These are phyloP conservation scores for Misgurnus anguillicaudatus DNA, from an alignment of 2,113 vertebrate species.

Conservation along the genomic window DNA sequence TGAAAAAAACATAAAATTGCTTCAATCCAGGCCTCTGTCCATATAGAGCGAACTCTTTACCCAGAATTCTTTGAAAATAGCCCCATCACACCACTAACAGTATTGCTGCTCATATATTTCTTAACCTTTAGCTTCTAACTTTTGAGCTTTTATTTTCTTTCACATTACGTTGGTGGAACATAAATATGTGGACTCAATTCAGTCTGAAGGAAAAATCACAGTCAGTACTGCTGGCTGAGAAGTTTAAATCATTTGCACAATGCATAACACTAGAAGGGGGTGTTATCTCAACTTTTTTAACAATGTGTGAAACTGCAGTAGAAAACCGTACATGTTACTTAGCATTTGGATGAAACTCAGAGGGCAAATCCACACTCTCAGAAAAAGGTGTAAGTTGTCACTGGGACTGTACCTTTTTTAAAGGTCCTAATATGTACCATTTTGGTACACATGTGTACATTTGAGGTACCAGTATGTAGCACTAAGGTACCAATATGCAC, in stretches of 20 bases:
- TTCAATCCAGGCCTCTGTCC: constrained; percentile 7
- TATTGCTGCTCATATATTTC: constrained; percentile 37
- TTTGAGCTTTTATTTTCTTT: constrained; percentile 26
- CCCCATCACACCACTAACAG: not conserved
- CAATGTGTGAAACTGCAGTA: not conserved
- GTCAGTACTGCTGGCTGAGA: not conserved
- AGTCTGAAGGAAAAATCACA: not conserved
- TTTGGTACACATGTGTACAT: too few relatives aligned
- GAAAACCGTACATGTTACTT: too few relatives aligned
- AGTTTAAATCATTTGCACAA: constrained; percentile 6
- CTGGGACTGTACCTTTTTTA: too few relatives aligned
- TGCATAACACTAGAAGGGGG: not conserved
- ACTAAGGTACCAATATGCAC: not conserved
- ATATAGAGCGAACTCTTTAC: constrained; percentile 6
- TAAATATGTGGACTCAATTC: constrained; percentile 22
- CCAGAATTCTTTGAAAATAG: constrained; percentile 4
- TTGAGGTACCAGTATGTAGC: not conserved
- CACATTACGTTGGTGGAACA: not conserved
- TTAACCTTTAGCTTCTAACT: constrained; percentile 20
- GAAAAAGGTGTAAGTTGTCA: too few relatives aligned
- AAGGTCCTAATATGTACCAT: too few relatives aligned
- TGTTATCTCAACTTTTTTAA: not conserved
- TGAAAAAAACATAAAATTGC: constrained; percentile 35
- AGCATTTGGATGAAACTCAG: too few relatives aligned
- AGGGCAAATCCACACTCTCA: too few relatives aligned